These are phyloP conservation scores for Oncopeltus fasciatus DNA, from an alignment of 1,140 invertebrate genomes.

Conservation along the genomic window DNA sequence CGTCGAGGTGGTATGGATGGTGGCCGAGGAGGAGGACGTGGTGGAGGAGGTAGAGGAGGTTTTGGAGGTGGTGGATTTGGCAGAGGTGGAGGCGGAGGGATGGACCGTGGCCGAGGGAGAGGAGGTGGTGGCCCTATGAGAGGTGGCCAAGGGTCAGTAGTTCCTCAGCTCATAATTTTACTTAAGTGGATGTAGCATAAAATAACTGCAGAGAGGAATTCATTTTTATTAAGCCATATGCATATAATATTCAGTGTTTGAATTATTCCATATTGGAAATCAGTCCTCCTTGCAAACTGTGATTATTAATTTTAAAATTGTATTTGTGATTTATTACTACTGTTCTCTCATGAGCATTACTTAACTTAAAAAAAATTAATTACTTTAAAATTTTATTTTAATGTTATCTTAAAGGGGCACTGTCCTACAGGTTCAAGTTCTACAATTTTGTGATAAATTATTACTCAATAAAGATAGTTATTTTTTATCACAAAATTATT, in stretches of 20 bases:
- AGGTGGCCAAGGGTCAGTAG: constrained; percentile 34
- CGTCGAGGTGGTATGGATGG: constrained; percentile 26
- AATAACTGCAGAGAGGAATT: not conserved
- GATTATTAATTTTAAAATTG: no score
- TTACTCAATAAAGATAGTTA: no score
- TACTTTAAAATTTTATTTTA: no score
- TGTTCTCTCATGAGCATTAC: no score
- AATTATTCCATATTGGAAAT: not conserved
- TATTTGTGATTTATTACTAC: no score
- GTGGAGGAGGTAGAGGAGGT: constrained; percentile 30
- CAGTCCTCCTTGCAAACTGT: no score
- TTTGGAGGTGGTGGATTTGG: constrained; percentile 31
- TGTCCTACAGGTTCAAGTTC: no score
- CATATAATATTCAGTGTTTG: not conserved
- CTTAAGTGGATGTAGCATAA: not conserved
- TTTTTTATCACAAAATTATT: no score
- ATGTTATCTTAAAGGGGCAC: no score
- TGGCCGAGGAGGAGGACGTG: constrained; percentile 29
- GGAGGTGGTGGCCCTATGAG: constrained; percentile 46
- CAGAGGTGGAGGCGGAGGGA: constrained; percentile 32
- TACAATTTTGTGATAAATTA: no score
- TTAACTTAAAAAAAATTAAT: no score
- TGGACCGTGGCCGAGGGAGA: constrained; percentile 30
- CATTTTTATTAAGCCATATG: not conserved
- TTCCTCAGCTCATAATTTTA: not conserved